Evolutionary conservation across 35 echinoderm and acorn worm species (phyloP).

Genomic region (Chiridota heheva): DNA sequence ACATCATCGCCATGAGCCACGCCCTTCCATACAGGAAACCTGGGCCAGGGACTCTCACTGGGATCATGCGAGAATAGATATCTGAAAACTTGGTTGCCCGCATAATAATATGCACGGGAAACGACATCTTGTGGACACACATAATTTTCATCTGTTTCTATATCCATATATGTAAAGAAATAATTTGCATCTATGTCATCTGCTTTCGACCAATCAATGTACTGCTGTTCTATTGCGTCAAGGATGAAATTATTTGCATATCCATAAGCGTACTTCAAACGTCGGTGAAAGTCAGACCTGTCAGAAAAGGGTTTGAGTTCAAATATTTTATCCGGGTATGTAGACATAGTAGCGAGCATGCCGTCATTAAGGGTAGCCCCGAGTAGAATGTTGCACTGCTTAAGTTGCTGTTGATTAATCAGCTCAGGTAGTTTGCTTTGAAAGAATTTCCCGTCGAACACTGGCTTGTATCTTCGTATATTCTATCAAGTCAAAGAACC

Average conservation of each 20-base stretch:
- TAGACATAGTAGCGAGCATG: background rate
- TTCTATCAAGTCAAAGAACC: too few relatives aligned
- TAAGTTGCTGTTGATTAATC: background rate
- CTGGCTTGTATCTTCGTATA: too few relatives aligned
- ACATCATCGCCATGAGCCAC: slow-evolving; percentile 47
- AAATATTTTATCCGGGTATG: slow-evolving; percentile 27
- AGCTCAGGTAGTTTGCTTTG: too few relatives aligned
- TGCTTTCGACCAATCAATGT: slow-evolving; percentile 59
- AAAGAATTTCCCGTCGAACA: too few relatives aligned
- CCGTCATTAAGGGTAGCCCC: slow-evolving; percentile 24
- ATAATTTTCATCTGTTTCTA: slow-evolving; percentile 50
- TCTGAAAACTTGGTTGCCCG: slow-evolving; percentile 33
- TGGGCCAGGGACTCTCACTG: background rate
- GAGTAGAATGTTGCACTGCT: background rate
- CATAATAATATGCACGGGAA: slow-evolving; percentile 31
- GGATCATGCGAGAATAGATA: slow-evolving; percentile 68
- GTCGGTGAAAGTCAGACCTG: background rate
- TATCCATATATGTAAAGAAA: slow-evolving; percentile 29
- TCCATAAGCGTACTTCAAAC: background rate
- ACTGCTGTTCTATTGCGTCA: slow-evolving; percentile 58
- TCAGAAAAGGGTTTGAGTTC: background rate
- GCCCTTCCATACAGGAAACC: slow-evolving; percentile 39
- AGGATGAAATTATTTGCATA: slow-evolving; percentile 1
- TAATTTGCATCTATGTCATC: slow-evolving; percentile 62
- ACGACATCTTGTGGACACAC: slow-evolving; percentile 50